These are phyloP conservation scores for Bursaphelenchus mucronatus DNA, from an alignment of 1,140 invertebrate genomes.

Conservation along the genomic window DNA sequence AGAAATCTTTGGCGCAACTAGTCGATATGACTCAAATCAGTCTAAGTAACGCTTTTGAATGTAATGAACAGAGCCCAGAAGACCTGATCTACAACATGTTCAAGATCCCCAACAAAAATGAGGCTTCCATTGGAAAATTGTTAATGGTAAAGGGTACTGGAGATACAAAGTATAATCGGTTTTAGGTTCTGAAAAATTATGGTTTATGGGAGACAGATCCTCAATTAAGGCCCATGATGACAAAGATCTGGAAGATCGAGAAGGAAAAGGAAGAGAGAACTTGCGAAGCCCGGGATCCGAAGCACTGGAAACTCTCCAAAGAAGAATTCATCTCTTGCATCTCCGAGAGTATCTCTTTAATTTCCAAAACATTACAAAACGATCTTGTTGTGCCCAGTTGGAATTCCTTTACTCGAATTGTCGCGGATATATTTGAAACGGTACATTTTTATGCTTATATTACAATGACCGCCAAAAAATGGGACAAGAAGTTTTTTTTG, in stretches of 20 bases:
- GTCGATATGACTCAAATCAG: conserved; percentile 10
- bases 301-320: conserved; percentile 44
- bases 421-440: conserved; percentile 43
- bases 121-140: conserved; percentile 53
- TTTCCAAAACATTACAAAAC: conserved; percentile 47
- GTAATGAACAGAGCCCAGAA: conserved; percentile 47
- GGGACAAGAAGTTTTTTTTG: too few relatives aligned
- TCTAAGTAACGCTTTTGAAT: conserved; percentile 37
- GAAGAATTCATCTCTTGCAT: conserved; percentile 43
- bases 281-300: conserved; percentile 44
- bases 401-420: conserved; percentile 34
- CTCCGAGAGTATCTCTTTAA: conserved; percentile 30
- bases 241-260: conserved; percentile 41
- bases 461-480: too few relatives aligned
- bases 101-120: conserved; percentile 52
- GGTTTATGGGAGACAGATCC: conserved; percentile 44
- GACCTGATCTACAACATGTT: conserved; percentile 52
- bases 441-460: conserved; percentile 23
- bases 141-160: conserved; percentile 30
- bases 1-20: not conserved
- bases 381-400: conserved; percentile 44
- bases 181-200: conserved; percentile 49
- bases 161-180: not conserved
- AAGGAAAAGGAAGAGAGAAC: conserved; percentile 38
- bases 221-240: conserved; percentile 44